phyloP scores from a whole-genome alignment of 30 jellyfish, hydroid and myxozoan species.

The Pelagia noctiluca region DNA sequence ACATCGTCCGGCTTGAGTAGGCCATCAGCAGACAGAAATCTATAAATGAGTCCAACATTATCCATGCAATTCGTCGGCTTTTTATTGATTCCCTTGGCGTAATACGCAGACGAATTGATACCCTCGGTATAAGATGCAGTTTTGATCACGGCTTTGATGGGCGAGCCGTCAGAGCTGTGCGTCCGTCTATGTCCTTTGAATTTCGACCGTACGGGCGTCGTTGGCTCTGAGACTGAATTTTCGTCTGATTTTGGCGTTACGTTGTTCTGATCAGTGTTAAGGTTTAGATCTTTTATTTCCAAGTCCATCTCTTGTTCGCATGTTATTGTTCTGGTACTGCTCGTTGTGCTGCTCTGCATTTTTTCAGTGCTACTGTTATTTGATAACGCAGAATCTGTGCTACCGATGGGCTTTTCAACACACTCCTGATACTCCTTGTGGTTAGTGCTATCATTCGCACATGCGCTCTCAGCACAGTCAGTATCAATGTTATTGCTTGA shows the following conservation, averaged over 20 bases:
- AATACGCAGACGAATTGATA: constrained; percentile 53
- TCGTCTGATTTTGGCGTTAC: constrained; percentile 22
- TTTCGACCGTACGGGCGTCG: constrained; percentile 61
- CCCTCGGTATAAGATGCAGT: constrained; percentile 65
- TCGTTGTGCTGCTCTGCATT: constrained; percentile 62
- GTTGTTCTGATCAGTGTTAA: constrained; percentile 25
- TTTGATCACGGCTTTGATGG: constrained; percentile 35
- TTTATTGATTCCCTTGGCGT: constrained; percentile 27
- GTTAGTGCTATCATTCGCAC: neutral
- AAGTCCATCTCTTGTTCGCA: neutral
- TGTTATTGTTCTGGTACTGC: constrained; percentile 74
- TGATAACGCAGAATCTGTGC: neutral
- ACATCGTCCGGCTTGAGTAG: constrained; percentile 57
- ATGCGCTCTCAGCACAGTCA: constrained; percentile 5
- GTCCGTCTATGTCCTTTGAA: constrained; percentile 73
- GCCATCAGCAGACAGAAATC: constrained; percentile 83
- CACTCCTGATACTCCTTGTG: neutral
- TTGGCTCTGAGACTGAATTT: constrained; percentile 61
- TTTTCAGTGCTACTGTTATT: constrained; percentile 13
- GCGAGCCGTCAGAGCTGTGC: constrained; percentile 72
- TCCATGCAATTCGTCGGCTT: constrained; percentile 22
- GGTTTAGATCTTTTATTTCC: neutral
- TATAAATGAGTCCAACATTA: constrained; percentile 28
- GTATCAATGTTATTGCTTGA: neutral
- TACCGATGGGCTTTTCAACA: neutral